These are phyloP conservation scores for Parauchenoglanis ngamensis DNA, from an alignment of 2,797 vertebrate genomes.

Conservation along the genomic window DNA sequence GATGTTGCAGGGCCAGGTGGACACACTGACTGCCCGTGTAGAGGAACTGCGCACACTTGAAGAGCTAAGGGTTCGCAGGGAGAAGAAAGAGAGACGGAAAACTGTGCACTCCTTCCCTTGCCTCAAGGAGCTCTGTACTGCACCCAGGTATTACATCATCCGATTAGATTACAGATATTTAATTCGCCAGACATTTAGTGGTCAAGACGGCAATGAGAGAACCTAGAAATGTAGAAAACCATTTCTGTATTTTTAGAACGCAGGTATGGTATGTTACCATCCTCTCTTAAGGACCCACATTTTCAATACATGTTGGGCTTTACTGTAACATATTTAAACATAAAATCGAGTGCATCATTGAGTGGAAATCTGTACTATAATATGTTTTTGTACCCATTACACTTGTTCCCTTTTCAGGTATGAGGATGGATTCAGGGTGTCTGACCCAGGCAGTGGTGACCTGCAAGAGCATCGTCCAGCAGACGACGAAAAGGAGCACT, in stretches of 20 bases:
- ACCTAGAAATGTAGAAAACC: neutral
- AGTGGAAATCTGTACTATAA: neutral
- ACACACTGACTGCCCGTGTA: constrained; percentile 86
- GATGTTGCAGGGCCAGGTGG: constrained; percentile 89
- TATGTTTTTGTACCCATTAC: too few relatives aligned
- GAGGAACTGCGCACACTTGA: constrained; percentile 89
- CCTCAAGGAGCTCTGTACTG: constrained; percentile 90
- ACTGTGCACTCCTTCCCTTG: constrained; percentile 96
- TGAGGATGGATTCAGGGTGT: constrained; percentile 82
- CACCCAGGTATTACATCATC: constrained; percentile 76
- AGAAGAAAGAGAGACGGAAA: constrained; percentile 89
- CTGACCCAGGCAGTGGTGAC: constrained; percentile 78
- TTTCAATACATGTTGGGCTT: neutral
- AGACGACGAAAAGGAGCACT: constrained; percentile 88
- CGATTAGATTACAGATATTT: neutral
- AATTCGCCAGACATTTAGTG: neutral
- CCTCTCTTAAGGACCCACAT: neutral
- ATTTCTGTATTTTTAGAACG: neutral
- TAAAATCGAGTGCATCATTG: neutral
- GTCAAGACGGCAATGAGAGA: neutral
- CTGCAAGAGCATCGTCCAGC: constrained; percentile 80
- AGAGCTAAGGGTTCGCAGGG: constrained; percentile 85
- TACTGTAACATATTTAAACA: neutral
- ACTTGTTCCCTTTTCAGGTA: constrained; percentile 73
- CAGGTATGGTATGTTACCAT: too few relatives aligned